Base-by-base conservation (phyloP, 53 echinoderm and acorn worm species). In the Holothuria scabra region DNA sequence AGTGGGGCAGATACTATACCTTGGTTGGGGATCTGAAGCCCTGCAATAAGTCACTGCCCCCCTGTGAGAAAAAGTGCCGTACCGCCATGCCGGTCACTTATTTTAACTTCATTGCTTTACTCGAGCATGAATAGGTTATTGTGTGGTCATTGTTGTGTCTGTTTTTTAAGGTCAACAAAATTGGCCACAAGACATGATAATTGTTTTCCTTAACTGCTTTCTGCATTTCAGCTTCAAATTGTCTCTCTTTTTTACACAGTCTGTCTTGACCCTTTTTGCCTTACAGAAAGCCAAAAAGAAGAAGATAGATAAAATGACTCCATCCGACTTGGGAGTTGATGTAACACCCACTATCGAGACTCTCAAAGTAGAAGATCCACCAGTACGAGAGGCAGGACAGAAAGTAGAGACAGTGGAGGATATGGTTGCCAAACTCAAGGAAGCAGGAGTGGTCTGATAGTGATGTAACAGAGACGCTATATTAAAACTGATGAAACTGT, bases 241-340 rank as follows among this genome's bases (percentile, higher is more conserved):
- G 41, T 41, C 7, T 41, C 41, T 8, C 41, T 26, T 63, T 79
- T 57, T n/a, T n/a, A n/a, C n/a, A n/a, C n/a, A n/a, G n/a, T n/a
- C n/a, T n/a, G n/a, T 52, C 58, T 46, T 19, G 7, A 9, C 19
- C 12, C 5, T 2, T 29, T 66, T 20, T 31, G 35, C 18, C 49
- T 59, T 1, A 12, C 86, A 97, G 97, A 97, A 97, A 97, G 97
- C 97, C 28, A 97, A 97, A 71, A 97, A 97, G 91, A 97, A 97
- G 67, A 91, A 91, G 20, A 94, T 97, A 26, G 97, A 87, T 9
- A 97, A 94, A 66, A 97, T 91, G 91, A 89, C 90, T 5, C 87
- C 94, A 49, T 85, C 90, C 19, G 97, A 97, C 59, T 66, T 94
- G 8, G 92, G 92, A 2, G 88, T 97, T 14, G 97, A 97, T 56